phyloP scores from a whole-genome alignment of 2,888 invertebrate species.

The Trimorus sp. region DNA sequence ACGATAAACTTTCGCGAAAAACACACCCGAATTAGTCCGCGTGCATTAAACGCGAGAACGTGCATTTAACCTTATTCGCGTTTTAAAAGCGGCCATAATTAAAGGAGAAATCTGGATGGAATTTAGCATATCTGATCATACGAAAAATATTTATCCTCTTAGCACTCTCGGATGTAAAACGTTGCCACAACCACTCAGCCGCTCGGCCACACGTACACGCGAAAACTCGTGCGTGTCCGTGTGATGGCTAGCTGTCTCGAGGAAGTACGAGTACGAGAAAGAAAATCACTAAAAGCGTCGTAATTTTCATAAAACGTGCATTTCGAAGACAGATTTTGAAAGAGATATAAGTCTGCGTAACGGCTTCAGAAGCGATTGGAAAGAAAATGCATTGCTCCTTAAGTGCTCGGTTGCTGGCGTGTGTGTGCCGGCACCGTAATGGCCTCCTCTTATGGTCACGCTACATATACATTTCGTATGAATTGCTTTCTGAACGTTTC shows the following conservation, averaged over 20 bases:
- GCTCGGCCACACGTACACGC: no score
- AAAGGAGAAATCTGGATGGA: constrained; percentile 19
- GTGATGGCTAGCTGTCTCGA: constrained; percentile 56
- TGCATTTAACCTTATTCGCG: neutral
- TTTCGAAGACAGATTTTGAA: constrained; percentile 69
- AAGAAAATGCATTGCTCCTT: constrained; percentile 69
- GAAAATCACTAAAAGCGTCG: constrained; percentile 65
- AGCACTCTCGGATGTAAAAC: constrained; percentile 7
- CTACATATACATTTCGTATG: constrained; percentile 54
- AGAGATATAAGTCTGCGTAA: constrained; percentile 69
- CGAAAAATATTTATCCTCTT: constrained; percentile 46
- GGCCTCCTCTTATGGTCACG: constrained; percentile 65
- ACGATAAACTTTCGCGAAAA: no score
- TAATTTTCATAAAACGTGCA: constrained; percentile 67
- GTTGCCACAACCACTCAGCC: constrained; percentile 8
- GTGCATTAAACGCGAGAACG: neutral
- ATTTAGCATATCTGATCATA: constrained; percentile 36
- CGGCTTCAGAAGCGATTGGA: constrained; percentile 65
- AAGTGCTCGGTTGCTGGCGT: constrained; percentile 65
- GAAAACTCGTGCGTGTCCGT: constrained; percentile 5
- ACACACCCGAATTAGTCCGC: no score
- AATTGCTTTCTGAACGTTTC: constrained; percentile 61
- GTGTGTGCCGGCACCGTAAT: constrained; percentile 64
- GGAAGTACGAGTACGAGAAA: constrained; percentile 56
- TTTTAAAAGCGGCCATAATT: constrained; percentile 36